A percentile compares a stretch with the other conserved stretches of the same genome.
These are phyloP conservation scores for Noctua pronuba DNA, from an alignment of 2,888 invertebrate species.

Conservation along the genomic window DNA sequence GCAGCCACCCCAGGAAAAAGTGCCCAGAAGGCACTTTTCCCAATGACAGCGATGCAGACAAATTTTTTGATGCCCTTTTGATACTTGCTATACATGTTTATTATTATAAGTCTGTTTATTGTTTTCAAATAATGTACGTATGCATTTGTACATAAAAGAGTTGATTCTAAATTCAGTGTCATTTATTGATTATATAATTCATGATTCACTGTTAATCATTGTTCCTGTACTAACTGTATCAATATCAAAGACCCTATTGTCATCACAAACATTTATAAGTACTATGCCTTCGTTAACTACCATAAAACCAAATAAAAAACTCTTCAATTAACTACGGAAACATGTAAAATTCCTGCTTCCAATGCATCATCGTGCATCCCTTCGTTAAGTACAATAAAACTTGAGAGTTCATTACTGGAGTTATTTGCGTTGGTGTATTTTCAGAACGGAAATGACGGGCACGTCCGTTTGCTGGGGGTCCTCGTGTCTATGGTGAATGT, in stretches of 20 bases:
- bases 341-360: slow-evolving; percentile 28
- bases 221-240: not conserved
- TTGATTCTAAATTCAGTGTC: too few species aligned
- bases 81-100: too few species aligned
- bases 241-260: not conserved
- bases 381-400: slow-evolving; percentile 66
- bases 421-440: slow-evolving; percentile 70
- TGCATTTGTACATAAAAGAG: too few species aligned
- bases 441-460: slow-evolving; percentile 4
- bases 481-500: slow-evolving; percentile 10
- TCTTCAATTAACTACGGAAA: slow-evolving; percentile 26
- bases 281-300: not conserved
- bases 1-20: too few species aligned
- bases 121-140: too few species aligned
- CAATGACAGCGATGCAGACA: too few species aligned
- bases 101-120: too few species aligned
- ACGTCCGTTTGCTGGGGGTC: slow-evolving; percentile 37
- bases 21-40: too few species aligned
- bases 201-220: not conserved
- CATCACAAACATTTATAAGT: not conserved
- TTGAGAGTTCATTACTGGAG: slow-evolving; percentile 68
- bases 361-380: slow-evolving; percentile 47
- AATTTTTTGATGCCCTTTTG: too few species aligned
- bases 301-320: not conserved
- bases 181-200: too few species aligned